phyloP scores from a whole-genome alignment of 2,888 invertebrate species.

The Sicus ferrugineus region DNA sequence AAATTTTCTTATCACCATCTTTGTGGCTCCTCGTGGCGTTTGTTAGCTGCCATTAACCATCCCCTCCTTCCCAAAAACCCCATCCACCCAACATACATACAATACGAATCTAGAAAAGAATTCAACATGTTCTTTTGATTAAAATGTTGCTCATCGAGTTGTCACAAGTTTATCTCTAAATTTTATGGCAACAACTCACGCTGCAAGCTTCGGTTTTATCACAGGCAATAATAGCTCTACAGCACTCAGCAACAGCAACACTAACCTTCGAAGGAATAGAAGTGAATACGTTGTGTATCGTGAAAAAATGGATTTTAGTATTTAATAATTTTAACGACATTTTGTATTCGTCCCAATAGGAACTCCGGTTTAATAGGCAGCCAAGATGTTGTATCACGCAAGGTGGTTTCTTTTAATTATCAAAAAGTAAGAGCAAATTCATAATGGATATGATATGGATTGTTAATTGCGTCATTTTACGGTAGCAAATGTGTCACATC shows the following conservation, averaged over 20 bases:
- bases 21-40: too few relatives aligned
- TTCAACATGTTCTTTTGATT: conserved; percentile 16
- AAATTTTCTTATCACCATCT: conserved; percentile 25
- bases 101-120: conserved; percentile 8
- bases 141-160: conserved; percentile 3
- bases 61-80: background rate
- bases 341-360: background rate
- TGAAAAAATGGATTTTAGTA: background rate
- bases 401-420: conserved; percentile 13
- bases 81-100: background rate
- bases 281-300: conserved; percentile 6
- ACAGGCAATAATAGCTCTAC: background rate
- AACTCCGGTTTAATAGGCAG: background rate
- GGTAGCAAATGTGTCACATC: too few relatives aligned
- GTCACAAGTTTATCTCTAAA: conserved; percentile 16
- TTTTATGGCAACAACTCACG: conserved; percentile 34
- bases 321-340: conserved; percentile 25
- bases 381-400: background rate
- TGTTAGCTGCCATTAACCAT: background rate
- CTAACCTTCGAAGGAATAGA: too few relatives aligned
- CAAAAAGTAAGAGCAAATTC: too few relatives aligned
- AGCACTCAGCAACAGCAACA: conserved; percentile 1
- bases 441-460: too few relatives aligned
- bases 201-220: conserved; percentile 23
- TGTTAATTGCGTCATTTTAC: too few relatives aligned